Evolutionary conservation across 1,140 invertebrate genomes (phyloP).

Genomic region (Sweltsa coloradensis): DNA sequence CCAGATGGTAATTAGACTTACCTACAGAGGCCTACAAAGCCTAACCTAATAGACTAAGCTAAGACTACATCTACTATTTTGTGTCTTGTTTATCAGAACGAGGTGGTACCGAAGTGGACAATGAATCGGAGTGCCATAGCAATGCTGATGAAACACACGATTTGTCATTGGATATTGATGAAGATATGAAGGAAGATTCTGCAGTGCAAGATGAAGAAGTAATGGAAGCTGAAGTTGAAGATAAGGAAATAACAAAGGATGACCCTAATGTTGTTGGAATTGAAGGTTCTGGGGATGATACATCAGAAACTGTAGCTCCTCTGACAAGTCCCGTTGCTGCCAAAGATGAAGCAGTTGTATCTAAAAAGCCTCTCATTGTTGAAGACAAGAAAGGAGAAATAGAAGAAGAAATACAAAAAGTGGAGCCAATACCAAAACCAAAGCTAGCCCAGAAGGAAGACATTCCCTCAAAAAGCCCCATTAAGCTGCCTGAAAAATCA

Average conservation of each 20-base stretch:
- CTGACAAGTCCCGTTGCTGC: background rate
- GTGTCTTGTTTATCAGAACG: constrained; percentile 10
- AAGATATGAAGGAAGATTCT: constrained; percentile 2
- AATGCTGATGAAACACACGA: constrained; percentile 14
- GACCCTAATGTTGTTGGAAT: constrained; percentile 20
- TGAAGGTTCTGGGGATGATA: no score
- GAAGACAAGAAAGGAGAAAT: constrained; percentile 28
- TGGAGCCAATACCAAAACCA: no score
- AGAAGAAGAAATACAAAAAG: no score
- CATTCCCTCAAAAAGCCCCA: no score
- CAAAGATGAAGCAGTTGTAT: background rate
- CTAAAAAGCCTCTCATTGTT: background rate
- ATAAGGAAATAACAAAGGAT: constrained; percentile 35
- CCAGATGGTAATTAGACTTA: no score
- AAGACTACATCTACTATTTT: no score
- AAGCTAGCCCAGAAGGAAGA: no score
- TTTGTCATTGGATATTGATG: constrained; percentile 9
- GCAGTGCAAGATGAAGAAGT: constrained; percentile 20
- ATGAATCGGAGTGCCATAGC: constrained; percentile 14
- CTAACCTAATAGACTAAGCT: no score
- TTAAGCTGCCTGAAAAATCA: constrained; percentile 20
- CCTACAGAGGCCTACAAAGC: no score
- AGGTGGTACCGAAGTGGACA: constrained; percentile 14
- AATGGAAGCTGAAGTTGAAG: constrained; percentile 31
- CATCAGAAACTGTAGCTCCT: no score